A percentile compares a stretch with the other conserved stretches of the same genome.
Conservation (phyloP, 92 coral and sea anemone genomes). For the Phenganax subtilis region DNA sequence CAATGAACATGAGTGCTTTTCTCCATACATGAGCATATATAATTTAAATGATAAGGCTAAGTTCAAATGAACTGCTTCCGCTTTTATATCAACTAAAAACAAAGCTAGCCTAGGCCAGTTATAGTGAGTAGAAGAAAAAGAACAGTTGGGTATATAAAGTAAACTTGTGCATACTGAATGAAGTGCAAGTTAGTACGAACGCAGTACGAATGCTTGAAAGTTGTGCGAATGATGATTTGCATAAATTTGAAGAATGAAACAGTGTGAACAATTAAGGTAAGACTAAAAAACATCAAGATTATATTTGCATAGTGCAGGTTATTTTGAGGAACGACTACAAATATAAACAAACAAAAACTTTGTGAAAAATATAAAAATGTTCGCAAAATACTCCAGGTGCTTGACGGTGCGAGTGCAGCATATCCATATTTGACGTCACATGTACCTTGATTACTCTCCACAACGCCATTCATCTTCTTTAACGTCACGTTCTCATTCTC, state of each 20-base stretch:
- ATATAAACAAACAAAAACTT: not conserved
- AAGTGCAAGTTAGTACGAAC: not conserved
- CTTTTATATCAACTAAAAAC: too few species aligned
- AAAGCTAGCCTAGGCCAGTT: not conserved
- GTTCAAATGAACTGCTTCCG: too few species aligned
- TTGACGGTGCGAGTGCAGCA: constrained; percentile 8
- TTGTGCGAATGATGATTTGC: constrained; percentile 6
- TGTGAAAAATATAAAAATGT: not conserved
- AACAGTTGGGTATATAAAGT: too few species aligned
- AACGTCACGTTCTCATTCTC: constrained; percentile 21
- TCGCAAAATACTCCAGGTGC: constrained; percentile 12
- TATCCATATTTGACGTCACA: constrained; percentile 25
- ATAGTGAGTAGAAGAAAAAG: not conserved
- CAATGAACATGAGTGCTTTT: not conserved
- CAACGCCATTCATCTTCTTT: constrained; percentile 3
- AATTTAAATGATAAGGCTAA: too few species aligned
- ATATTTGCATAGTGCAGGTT: not conserved
- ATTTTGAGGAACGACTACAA: not conserved
- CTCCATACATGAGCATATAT: not conserved
- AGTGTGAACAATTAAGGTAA: not conserved
- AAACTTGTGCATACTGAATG: too few species aligned
- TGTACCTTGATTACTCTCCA: constrained; percentile 36
- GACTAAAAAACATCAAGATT: not conserved
- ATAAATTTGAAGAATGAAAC: not conserved
- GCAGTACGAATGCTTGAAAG: not conserved